Evolutionary conservation across 2,113 vertebrate species (phyloP), one percentile per base, ranked within the genome.

Genomic region (Pavo muticus): DNA sequence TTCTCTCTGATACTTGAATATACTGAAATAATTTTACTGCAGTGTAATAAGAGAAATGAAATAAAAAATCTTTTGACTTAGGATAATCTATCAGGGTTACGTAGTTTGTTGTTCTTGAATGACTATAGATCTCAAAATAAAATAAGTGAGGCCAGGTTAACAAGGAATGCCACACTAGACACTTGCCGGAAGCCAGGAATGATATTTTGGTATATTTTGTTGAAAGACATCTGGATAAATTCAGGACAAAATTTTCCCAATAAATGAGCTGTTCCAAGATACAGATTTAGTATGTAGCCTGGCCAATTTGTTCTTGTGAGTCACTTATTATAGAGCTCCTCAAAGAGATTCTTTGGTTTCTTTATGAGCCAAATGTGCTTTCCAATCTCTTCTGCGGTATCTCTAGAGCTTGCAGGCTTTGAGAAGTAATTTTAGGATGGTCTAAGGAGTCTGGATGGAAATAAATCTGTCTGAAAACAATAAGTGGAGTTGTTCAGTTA

Each of bases 381-480:
- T 87, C 68, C 63, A 81, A 18, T n/a, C 32, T 18, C 85, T 91
- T 37, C 70, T 84, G 52, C 23, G 87, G 61, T 61, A 87, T 29
- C 52, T 89, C 40, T 57, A 73, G 73, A 76, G 74, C 48, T 87
- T 72, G 32, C 23, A 70, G 54, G 12, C 30, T 87, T 91, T 37
- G 7, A 79, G 37, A 85, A 54, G 35, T 72, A 69, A 84, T 80
- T 88, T 87, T 69, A 94, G 20, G 70, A 86, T 79, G 40, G 39
- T 84, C 69, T 77, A 93, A 88, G 47, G 85, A 88, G 11, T 68
- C 39, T 3, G 2, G 17, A 48, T 90, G n/a, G 37, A 80, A 88
- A 81, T 61, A 86, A 96, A 81, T 74, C 50, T 79, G 40, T 73
- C 71, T 75, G 73, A 61, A 86, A 91, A 81, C 54, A 87, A 5